These are phyloP conservation scores for Rugalucina vietnamica DNA, from an alignment of 2,888 invertebrate genomes.

Conservation along the genomic window DNA sequence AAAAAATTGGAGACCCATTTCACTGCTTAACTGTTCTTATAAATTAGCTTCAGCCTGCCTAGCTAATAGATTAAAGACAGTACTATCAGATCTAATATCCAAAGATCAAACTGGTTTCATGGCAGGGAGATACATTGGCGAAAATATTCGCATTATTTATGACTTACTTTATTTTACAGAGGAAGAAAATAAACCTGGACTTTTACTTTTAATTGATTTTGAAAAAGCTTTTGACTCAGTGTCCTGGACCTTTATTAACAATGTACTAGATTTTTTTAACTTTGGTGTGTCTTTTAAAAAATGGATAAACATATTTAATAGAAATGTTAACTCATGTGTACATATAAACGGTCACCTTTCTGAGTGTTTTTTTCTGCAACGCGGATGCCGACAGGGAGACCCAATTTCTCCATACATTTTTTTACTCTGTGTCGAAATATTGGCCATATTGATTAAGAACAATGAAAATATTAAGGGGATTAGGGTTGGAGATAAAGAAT, in stretches of 20 bases:
- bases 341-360: neutral
- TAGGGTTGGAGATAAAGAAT: neutral
- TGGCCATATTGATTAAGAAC: neutral
- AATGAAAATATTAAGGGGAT: neutral
- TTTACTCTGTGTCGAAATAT: neutral
- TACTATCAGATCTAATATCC: neutral
- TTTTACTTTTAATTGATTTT: neutral
- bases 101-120: neutral
- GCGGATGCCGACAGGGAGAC: neutral
- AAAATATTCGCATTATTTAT: neutral
- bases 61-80: neutral
- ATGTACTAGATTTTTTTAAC: neutral
- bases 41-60: neutral
- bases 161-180: neutral
- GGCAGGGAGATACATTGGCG: neutral
- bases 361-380: neutral
- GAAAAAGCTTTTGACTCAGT: neutral
- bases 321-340: neutral
- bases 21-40: neutral
- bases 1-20: neutral
- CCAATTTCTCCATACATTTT: neutral
- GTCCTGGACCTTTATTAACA: neutral
- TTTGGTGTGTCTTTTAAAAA: neutral
- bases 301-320: neutral
- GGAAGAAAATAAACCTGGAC: neutral